Base-by-base conservation (phyloP, 2,113 vertebrate genomes). In the Pedetes capensis region DNA sequence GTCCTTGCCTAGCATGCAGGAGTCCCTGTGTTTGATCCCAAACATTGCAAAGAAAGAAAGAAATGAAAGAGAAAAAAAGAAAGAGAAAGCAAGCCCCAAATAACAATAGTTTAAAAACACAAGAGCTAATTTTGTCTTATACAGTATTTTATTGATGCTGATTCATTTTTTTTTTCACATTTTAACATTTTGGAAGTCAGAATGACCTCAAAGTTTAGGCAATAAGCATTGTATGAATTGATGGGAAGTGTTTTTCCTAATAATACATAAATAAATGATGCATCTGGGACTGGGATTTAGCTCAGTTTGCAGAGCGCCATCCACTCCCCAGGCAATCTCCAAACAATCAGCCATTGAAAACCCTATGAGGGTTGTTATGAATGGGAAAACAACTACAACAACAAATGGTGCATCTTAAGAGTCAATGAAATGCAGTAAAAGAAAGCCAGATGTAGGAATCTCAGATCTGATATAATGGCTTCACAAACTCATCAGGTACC, bases 181-280 rank as follows among this genome's bases (percentile, higher is more conserved):
- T 76, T 87, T 59, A 96, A 49, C 39, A 78, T 83, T 61, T 95
- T 69, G 83, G 49, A 91, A 78, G 47, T 83, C 5, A 11, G 18
- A 90, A 69, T 82, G 11, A 87, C 23, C 34, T 82, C 23, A 49
- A 23, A 83, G 9, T 64, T 76, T 3, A 57, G 89, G 7, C 23
- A 71, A 29, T 59, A 85, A 94, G 84, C 32, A 76, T 37, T 57
- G 13, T 61, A 74, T 55, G n/a, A 44, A 5, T 88, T 86, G 32
- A 72, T 25, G 69, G 53, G 55, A 23, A 83, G 8, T 55, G 10
- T 59, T 42, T 84, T 76, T n/a, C 34, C 55, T 82, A 53, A 61
- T 47, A 78, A 72, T 55, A 74, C 20, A 89, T 39, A 74, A 57
- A 63, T 69, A 79, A 81, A 49, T 14, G 32, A 17, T 89, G 37